phyloP scores from a whole-genome alignment of 2,888 invertebrate genomes.

The Rhopalosiphum nymphaeae region DNA sequence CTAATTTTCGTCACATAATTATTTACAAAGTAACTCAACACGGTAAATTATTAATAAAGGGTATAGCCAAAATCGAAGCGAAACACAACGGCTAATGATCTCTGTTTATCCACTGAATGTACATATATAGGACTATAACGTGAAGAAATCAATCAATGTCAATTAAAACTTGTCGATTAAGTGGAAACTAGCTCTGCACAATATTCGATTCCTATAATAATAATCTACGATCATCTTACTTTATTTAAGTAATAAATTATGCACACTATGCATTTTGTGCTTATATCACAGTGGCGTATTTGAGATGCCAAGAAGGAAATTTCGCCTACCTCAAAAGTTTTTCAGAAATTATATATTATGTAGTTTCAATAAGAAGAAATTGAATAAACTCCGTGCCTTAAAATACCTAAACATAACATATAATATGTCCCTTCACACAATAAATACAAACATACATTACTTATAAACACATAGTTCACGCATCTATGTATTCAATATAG shows the following conservation, averaged over 20 bases:
- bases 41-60: background rate
- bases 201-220: background rate
- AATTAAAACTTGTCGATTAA: conserved; percentile 9
- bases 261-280: background rate
- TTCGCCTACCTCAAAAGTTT: background rate
- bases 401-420: background rate
- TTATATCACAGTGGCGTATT: background rate
- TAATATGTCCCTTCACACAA: background rate
- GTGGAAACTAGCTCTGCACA: background rate
- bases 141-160: conserved; percentile 7
- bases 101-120: background rate
- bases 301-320: background rate
- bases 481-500: background rate
- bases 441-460: background rate
- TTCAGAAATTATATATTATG: background rate
- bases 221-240: background rate
- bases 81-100: background rate
- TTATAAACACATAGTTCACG: background rate
- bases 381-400: background rate
- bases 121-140: background rate
- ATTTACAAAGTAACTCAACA: background rate
- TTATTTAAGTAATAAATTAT: background rate
- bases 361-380: background rate
- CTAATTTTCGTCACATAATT: background rate
- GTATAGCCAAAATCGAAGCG: background rate